These are phyloP conservation scores for Sceliomorpha sp. DNA, from an alignment of 2,888 invertebrate genomes.

Conservation along the genomic window DNA sequence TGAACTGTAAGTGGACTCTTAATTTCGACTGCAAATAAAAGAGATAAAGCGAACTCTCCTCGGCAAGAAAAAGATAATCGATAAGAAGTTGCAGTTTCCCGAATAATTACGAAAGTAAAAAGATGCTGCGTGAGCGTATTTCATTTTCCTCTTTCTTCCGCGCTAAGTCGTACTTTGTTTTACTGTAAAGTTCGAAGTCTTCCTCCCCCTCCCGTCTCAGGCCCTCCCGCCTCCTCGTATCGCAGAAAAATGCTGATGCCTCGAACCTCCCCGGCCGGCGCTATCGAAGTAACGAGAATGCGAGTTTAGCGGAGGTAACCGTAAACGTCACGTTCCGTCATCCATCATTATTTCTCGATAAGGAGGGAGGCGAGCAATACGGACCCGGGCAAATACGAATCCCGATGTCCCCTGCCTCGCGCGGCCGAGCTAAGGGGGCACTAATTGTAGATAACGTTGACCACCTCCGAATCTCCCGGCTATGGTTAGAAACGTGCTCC, in stretches of 20 bases:
- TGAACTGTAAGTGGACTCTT: conserved; percentile 59
- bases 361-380: too few species aligned
- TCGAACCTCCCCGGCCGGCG: too few species aligned
- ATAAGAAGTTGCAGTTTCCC: conserved; percentile 30
- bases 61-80: conserved; percentile 46
- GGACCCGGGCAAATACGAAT: too few species aligned
- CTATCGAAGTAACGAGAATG: too few species aligned
- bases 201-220: too few species aligned
- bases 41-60: conserved; percentile 51
- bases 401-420: too few species aligned
- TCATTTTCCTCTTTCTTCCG: conserved; percentile 15
- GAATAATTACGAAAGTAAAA: conserved; percentile 60
- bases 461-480: conserved; percentile 34
- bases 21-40: conserved; percentile 67
- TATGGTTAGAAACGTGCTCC: conserved; percentile 63
- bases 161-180: background rate
- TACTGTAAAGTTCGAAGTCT: conserved; percentile 7
- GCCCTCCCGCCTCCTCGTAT: too few species aligned
- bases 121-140: conserved; percentile 29
- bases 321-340: too few species aligned
- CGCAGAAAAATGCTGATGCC: too few species aligned
- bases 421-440: conserved; percentile 7
- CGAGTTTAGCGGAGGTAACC: too few species aligned
- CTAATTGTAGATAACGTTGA: conserved; percentile 44
- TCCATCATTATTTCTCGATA: too few species aligned